Base-by-base conservation (phyloP, 2,797 vertebrate genomes). In the Mormyrus hasselquistii region DNA sequence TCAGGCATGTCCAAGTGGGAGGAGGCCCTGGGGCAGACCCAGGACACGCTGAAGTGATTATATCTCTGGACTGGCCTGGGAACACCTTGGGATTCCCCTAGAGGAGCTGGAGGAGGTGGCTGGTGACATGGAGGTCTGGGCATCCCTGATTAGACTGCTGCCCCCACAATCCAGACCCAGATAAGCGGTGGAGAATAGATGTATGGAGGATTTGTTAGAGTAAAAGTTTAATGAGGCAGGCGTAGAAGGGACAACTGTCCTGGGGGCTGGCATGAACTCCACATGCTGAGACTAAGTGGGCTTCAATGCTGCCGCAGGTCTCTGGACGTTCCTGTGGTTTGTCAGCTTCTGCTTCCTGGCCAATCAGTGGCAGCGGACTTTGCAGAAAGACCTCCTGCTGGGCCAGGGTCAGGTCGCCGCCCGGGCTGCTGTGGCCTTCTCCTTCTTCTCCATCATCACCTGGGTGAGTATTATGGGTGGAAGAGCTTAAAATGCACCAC, bases 291-390 rank as follows among this genome's bases (percentile, higher is more conserved):
- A 41, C 38, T 59, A 7, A 87, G 53, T 34, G 50, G 53, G 52
- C 1, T 2, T 87, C 38, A 2, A 7, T 1, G 4, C 53, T 62
- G 88, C 90, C 87, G 0, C 93, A 97, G 96, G 95, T 65, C 91
- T 96, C 88, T 94, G 96, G 95, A 92, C 95, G 1, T 99, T 99
- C 94, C 92, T 99, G 93, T 99, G 98, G 98, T 98, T 99, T 0
- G 97, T 98, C 14, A 95, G 96, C 49, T 99, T 99, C 95, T 99
- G 98, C 91, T 98, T 98, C 94, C 95, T 99, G 93, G 95, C 97
- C 93, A 98, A 98, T 95, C 97, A 99, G 94, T 99, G 98, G 98
- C 97, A 97, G 92, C 91, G 91, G 55, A 99, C 98, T 0, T 94
- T 94, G 0, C 91, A 94, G 25, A 94, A 94, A 0, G 94, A 94